Evolutionary conservation across 2,797 vertebrate genomes (phyloP).

Genomic region (Sebastes vulpes): DNA sequence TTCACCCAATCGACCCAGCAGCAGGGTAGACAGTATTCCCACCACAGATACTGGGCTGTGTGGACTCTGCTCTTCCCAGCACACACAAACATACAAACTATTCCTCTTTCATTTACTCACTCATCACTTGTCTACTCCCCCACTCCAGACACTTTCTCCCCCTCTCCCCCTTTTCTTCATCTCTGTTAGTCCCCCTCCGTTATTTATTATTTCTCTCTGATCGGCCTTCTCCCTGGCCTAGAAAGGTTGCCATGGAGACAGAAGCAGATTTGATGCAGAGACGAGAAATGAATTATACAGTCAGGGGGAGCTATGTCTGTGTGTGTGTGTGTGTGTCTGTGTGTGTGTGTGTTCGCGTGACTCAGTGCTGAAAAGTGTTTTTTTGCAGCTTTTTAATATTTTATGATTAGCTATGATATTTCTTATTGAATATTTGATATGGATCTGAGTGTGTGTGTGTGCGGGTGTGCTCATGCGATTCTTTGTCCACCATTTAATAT

Average conservation of each 20-base stretch:
- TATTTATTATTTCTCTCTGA: conserved; percentile 65
- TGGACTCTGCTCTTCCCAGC: conserved; percentile 9
- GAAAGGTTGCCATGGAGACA: conserved; percentile 87
- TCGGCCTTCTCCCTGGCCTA: conserved; percentile 75
- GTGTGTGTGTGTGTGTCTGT: not conserved
- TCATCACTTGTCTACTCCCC: not conserved
- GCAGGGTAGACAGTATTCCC: not conserved
- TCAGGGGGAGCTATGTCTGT: conserved; percentile 39
- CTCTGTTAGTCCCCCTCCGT: conserved; percentile 13
- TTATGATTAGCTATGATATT: conserved; percentile 63
- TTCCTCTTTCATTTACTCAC: conserved; percentile 1
- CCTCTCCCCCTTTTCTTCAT: conserved; percentile 10
- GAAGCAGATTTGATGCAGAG: conserved; percentile 84
- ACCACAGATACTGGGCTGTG: not conserved
- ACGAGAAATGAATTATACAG: conserved; percentile 83
- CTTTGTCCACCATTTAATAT: conserved; percentile 41
- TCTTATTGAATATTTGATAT: conserved; percentile 64
- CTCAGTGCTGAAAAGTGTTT: conserved; percentile 40
- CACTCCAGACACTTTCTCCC: not conserved
- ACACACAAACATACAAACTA: not conserved
- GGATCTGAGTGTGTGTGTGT: not conserved
- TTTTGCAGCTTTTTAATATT: conserved; percentile 69
- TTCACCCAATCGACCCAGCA: conserved; percentile 24
- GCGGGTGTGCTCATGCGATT: not conserved
- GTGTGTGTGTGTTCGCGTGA: conserved; percentile 11